Evolutionary conservation across 2,888 invertebrate species (phyloP), one percentile per base, ranked within the genome.

Genomic region (Trisateles emortualis): DNA sequence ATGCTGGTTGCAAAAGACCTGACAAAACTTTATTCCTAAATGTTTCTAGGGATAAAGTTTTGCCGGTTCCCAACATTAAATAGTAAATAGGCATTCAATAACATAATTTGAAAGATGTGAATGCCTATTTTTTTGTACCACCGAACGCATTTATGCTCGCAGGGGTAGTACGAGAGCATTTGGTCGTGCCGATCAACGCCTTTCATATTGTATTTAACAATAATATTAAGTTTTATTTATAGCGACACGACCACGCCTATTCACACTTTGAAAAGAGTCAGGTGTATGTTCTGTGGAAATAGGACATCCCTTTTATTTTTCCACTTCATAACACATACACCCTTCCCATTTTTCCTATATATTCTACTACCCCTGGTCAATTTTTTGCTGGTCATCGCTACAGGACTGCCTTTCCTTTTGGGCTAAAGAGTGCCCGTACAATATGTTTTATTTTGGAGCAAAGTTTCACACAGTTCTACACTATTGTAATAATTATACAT

Each of bases 101-200:
- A 22, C 19, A 39, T 22, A 3, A 22, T 22, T 14, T 39, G 19
- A 4, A 39, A 13, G 3, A 36, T 9, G 17, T 48, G 48, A 2
- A 42, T 10, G 5, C 10, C 19, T 8, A 49, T 16, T 33, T 62
- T 70, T 38, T 53, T 48, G 30, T 53, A 53, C 47, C 53, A 53
- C 6, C 40, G 10, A n/a, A 44, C 16, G 13, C 62, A 58, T 50
- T 69, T 72, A 32, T 59, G 56, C 30, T 73, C 50, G 17, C 59
- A 53, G n/a, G 68, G 62, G 40, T 71, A 71, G 33, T 68, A 70
- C 5, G 64, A 30, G 16, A 69, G 29, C 54, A 73, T n/a, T 43
- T 67, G 62, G 44, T 69, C 68, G 42, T 67, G 65, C 11, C 52
- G 38, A 51, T 68, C 66, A 3, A 60, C 19, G 10, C 61, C 69